Evolutionary conservation across 2,888 invertebrate genomes (phyloP), one percentile per base, ranked within the genome.

Genomic region (Drosophila trichaetosa): DNA sequence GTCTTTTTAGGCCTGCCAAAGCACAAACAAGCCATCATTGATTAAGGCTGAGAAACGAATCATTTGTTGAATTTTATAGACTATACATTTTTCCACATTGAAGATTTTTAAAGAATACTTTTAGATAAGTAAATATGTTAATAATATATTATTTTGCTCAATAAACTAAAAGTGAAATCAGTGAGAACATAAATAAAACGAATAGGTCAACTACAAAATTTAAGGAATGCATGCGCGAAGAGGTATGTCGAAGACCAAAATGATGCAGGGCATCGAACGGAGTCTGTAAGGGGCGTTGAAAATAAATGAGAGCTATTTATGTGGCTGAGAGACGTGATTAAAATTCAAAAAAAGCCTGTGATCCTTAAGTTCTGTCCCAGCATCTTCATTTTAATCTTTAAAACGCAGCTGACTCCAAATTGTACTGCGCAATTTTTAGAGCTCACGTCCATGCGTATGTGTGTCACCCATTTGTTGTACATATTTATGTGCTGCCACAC

Each of bases 351-450:
- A 8, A 16, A 5, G 4, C 7, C 29, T 27, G n/a, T n/a, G 27
- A 56, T 56, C 29, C 56, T n/a, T 38, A 16, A 38, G n/a, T 13
- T 29, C 27, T 29, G 6, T 27, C 1, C 6, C 40, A 34, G 27
- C 48, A 13, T 29, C 34, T 21, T 21, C 0, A 21, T 52, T 33
- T 33, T 18, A 13, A n/a, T 36, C 16, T 16, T 48, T 49, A 31
- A 33, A 40, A 40, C 42, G 48, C 65, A 46, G 59, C 53, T 49
- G 18, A 29, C 10, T 29, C n/a, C 51, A 64, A 77, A 69, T 67
- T 58, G 59, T 69, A 58, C 60, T 81, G 74, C 72, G 73, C 63
- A 51, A 74, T 70, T 74, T 75, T 68, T 60, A 60, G 67, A 67
- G 53, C 80, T 80, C 73, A 78, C 82, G 75, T 78, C 33, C 53